Base-by-base conservation (phyloP, 2,797 vertebrate species). In the Cryptoprocta ferox region DNA sequence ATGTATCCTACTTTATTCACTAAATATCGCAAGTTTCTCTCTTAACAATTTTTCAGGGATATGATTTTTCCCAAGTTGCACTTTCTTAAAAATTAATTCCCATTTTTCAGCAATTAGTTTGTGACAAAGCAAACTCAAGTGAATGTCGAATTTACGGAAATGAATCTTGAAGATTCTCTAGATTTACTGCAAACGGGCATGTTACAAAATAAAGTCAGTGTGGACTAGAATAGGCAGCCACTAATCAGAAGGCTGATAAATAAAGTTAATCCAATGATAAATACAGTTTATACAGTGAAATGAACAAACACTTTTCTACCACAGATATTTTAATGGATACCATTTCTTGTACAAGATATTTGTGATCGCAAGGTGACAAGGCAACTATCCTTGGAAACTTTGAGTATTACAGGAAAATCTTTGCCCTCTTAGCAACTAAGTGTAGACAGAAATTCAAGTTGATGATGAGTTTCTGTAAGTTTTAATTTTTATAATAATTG, bases 61-160 rank as follows among this genome's bases (percentile, higher is more conserved):
- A 6, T 48, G 83, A 90, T 76, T 82, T 96, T 95, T 95, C 50
- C 19, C 39, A 56, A 61, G 50, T 81, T 83, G 61, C 21, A 53
- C 59, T 96, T 90, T 89, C 79, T 84, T 53, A 61, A 82, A 78
- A 78, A 48, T 28, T 78, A 35, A 70, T 96, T 73, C 30, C 16
- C 50, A 70, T 89, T 90, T 93, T 97, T 96, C 68, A 45, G 89
- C 86, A 94, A 65, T 83, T 75, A 89, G 65, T 85, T 87, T 66
- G 30, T 87, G 65, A 94, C 45, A 80, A 85, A 80, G 32, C 65
- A 93, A 95, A 56, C 28, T 84, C 63, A 84, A 83, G 92, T 89
- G 79, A 37, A 3, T 82, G 30, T 80, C 88, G 26, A 83, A 92
- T 91, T 89, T 90, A 45, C 83, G 63, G 68, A 93, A 82, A 75